phyloP scores from a whole-genome alignment of 2,888 invertebrate genomes.

The Meiosimyza platycephala region DNA sequence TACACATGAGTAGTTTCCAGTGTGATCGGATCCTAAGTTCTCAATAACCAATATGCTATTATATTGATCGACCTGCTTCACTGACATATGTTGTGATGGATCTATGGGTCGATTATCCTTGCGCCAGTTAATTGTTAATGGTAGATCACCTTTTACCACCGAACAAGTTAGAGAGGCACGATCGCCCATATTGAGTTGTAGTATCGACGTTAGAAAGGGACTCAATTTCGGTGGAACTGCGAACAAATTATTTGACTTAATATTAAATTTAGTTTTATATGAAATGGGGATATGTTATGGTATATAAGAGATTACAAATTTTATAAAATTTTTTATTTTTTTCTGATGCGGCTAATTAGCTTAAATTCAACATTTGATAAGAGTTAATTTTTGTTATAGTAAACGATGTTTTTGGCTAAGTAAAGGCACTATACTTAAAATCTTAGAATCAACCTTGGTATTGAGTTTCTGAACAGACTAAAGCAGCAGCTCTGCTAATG shows the following conservation, averaged over 20 bases:
- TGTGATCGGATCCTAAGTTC: slow-evolving; percentile 79
- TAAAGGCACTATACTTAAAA: too few relatives aligned
- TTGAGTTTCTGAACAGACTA: too few relatives aligned
- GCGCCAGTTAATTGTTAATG: slow-evolving; percentile 80
- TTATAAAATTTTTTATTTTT: too few relatives aligned
- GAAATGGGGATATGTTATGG: too few relatives aligned
- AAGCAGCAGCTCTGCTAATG: too few relatives aligned
- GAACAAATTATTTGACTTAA: slow-evolving; percentile 41
- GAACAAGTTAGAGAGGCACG: slow-evolving; percentile 80
- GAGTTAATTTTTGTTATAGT: too few relatives aligned
- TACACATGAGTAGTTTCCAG: slow-evolving; percentile 82
- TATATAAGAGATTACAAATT: too few relatives aligned
- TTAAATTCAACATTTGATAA: too few relatives aligned
- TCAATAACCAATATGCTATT: slow-evolving; percentile 83
- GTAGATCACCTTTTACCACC: slow-evolving; percentile 81
- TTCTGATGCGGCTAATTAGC: too few relatives aligned
- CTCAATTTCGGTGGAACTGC: slow-evolving; percentile 81
- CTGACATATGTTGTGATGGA: slow-evolving; percentile 73
- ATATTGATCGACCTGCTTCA: slow-evolving; percentile 81
- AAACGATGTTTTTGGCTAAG: too few relatives aligned
- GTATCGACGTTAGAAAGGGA: slow-evolving; percentile 76
- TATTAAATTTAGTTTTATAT: neutral
- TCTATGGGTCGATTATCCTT: slow-evolving; percentile 78
- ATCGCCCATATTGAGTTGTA: slow-evolving; percentile 78
- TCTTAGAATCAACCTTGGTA: too few relatives aligned